Evolutionary conservation across 1,140 invertebrate species (phyloP), one percentile per base, ranked within the genome.

Genomic region (Drosophila nebulosa): DNA sequence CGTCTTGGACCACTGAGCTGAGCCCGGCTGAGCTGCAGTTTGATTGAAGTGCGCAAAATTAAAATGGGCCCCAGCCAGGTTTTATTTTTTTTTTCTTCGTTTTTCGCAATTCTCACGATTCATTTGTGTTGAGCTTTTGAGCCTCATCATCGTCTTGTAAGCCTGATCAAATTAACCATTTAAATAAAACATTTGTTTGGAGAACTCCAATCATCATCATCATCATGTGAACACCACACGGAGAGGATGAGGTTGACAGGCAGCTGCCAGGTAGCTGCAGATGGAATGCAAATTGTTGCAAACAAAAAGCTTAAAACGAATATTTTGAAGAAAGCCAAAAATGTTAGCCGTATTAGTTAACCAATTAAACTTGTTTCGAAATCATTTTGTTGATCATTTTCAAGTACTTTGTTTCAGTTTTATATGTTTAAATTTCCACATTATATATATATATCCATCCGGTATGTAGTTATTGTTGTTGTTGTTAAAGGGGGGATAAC

Each of bases 141-240:
- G 62, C 63, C 72, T 74, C 80, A 79, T 84, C 80, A 85, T 80
- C 81, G 63, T 51, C 69, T 74, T 85, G 81, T 85, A 85, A 81
- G 78, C 78, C 64, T 69, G 78, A 71, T 85, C 74, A 86, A 86
- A 81, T 86, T 81, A 85, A 85, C 81, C 74, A 85, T 85, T 85
- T 85, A 85, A 85, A 85, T 86, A 78, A 85, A 85, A 85, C 81
- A 88, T 85, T 85, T 85, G 81, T 85, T 85, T 85, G 81, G 81
- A 86, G 9, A 46, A 9, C 39, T 21, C 10, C 24, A 46, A 64
- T 24, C 22, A 30, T 16, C 18, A 21, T n/a, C n/a, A 32, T 32
- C 24, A 46, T 7, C 59, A 26, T n/a, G 12, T n/a, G 12, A 32
- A 22, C 9, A 18, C 10, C 10, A 27, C 42, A 7, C n/a, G 5